Base-by-base conservation (phyloP, 2,797 vertebrate genomes). In the Harpagifer antarcticus region DNA sequence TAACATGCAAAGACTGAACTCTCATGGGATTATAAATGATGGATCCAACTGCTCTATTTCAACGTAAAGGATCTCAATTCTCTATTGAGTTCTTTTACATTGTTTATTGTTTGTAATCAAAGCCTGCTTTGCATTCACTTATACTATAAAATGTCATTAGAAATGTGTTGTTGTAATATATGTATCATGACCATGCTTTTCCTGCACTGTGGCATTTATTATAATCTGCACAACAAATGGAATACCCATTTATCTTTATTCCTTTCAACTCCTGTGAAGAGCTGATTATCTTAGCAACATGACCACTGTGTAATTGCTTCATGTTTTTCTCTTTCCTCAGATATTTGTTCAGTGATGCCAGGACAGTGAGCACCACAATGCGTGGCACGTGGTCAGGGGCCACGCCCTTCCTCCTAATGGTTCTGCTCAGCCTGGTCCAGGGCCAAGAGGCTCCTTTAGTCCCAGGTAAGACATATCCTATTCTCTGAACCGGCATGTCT, bases 321-420 rank as follows among this genome's bases (percentile, higher is more conserved):
- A 3, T 81, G 16, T 53, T 42, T 70, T 1, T 57, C 19, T 79
- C 16, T 52, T 6, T 58, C 64, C 48, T 2, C 83, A 94, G 86
- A 88, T 80, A 79, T 79, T 84, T 44, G 17, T 20, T 78, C 44
- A 92, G 97, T 95, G 95, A 99, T 98, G 97, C 95, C 93, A 96
- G 95, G 87, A 94, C 94, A 94, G 92, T 95, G 92, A 94, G 74
- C 89, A 86, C 48, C 87, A 89, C 91, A 88, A 99, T 96, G 95
- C 82, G 58, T 88, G 80, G 96, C 94, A 94, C 93, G 92, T 95
- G 96, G 96, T 95, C 94, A 87, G 91, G 94, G 91, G 92, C 94
- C 93, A 89, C 90, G 84, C 92, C 94, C 94, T 93, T 96, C 91
- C 83, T 96, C 84, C 77, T 96, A 45, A 83, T 95, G 91, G 90